These are phyloP conservation scores for Seriola dumerili DNA, from an alignment of 2,113 vertebrate species.

Conservation along the genomic window DNA sequence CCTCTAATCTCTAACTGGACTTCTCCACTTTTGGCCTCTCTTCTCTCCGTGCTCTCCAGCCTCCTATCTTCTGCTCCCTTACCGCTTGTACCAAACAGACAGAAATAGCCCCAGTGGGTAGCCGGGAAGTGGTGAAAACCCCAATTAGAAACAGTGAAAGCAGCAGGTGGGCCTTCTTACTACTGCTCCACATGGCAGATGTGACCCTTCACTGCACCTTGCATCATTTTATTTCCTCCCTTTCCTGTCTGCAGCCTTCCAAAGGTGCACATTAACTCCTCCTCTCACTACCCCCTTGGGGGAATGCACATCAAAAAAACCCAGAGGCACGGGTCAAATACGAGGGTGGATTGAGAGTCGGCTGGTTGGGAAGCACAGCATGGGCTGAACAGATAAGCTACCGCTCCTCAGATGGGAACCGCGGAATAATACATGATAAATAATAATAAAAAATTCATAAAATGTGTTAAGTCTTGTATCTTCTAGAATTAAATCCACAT, in stretches of 20 bases:
- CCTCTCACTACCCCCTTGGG: constrained; percentile 2
- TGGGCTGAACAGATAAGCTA: constrained; percentile 29
- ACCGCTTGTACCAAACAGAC: constrained; percentile 34
- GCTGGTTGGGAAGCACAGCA: constrained; percentile 29
- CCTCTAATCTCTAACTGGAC: constrained; percentile 38
- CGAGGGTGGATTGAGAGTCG: constrained; percentile 31
- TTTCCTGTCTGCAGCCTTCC: constrained; percentile 19
- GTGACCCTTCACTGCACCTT: constrained; percentile 43
- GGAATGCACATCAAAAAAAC: constrained; percentile 41
- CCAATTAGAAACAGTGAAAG: constrained; percentile 68
- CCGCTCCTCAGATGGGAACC: constrained; percentile 30
- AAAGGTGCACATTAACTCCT: constrained; percentile 24
- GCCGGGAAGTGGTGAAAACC: constrained; percentile 59
- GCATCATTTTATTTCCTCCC: constrained; percentile 35
- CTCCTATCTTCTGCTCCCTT: constrained; percentile 41
- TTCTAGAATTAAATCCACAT: constrained; percentile 19
- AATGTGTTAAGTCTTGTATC: constrained; percentile 9
- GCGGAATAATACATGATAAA: background rate
- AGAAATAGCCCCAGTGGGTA: constrained; percentile 53
- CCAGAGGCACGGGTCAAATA: constrained; percentile 59
- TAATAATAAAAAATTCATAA: constrained; percentile 6
- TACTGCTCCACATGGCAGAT: constrained; percentile 57
- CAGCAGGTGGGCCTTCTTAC: constrained; percentile 57
- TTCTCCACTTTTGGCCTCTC: constrained; percentile 29
- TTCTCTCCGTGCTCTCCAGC: constrained; percentile 5